These are phyloP conservation scores for Drosophila subsilvestris DNA, from an alignment of 2,888 invertebrate genomes.

Conservation along the genomic window DNA sequence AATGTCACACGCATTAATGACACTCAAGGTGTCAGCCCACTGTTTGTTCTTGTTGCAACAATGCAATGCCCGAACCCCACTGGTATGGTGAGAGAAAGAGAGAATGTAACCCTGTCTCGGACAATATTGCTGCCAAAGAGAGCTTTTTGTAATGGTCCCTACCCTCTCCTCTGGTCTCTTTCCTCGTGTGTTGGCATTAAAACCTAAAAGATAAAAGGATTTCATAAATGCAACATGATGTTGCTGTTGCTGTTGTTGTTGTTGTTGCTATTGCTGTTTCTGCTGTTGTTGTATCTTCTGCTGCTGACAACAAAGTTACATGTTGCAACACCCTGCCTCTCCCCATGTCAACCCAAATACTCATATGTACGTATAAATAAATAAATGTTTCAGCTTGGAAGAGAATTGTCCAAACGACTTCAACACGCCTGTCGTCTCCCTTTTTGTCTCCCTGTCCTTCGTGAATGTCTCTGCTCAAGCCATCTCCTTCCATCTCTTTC, in stretches of 20 bases:
- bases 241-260: constrained; percentile 54
- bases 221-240: constrained; percentile 82
- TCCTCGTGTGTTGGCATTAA: constrained; percentile 60
- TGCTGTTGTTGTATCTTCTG: constrained; percentile 59
- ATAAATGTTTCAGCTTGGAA: constrained; percentile 71
- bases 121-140: constrained; percentile 79
- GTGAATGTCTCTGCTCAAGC: not conserved
- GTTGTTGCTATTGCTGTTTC: constrained; percentile 33
- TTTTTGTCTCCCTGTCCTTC: constrained; percentile 19
- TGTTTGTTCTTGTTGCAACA: constrained; percentile 50
- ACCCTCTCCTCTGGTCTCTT: constrained; percentile 46
- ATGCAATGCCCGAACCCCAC: constrained; percentile 1
- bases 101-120: constrained; percentile 69
- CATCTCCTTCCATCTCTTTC: not conserved
- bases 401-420: constrained; percentile 72
- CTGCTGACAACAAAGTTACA: constrained; percentile 77
- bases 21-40: constrained; percentile 79
- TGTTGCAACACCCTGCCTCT: constrained; percentile 33
- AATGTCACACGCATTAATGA: constrained; percentile 83
- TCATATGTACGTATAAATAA: constrained; percentile 65
- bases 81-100: not conserved
- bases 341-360: not conserved
- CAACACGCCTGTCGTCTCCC: constrained; percentile 68
- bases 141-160: constrained; percentile 67
- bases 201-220: constrained; percentile 81